Percentiles rank a stretch among this genome's conserved stretches.
These are phyloP conservation scores for Leucoraja erinaceus DNA, from an alignment of 2,113 vertebrate genomes.

Conservation along the genomic window DNA sequence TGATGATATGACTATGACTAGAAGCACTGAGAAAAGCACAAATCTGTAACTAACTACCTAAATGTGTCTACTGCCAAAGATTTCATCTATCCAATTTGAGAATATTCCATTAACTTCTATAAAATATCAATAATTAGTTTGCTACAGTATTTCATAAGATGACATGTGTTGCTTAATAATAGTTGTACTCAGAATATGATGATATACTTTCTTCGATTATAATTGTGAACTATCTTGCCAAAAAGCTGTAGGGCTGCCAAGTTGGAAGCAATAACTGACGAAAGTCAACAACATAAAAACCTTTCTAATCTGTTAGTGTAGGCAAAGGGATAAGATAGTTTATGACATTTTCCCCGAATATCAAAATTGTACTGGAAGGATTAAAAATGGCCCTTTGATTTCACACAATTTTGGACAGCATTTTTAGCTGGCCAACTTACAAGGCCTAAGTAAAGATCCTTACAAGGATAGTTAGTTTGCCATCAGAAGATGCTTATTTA, in stretches of 20 bases:
- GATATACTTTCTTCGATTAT: background rate
- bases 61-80: background rate
- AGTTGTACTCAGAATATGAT: background rate
- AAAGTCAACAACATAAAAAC: background rate
- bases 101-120: background rate
- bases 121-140: slow-evolving; percentile 3
- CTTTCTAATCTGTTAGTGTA: background rate
- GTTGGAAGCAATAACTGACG: background rate
- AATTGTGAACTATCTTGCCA: background rate
- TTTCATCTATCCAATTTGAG: background rate
- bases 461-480: background rate
- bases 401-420: background rate
- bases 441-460: background rate
- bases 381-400: background rate
- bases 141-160: background rate
- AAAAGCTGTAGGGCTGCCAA: background rate
- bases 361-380: background rate
- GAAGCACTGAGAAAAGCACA: background rate
- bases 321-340: background rate
- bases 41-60: background rate
- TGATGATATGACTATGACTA: too few relatives aligned
- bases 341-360: background rate
- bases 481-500: background rate
- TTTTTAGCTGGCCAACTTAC: background rate
- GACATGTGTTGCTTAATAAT: background rate